phyloP scores from a whole-genome alignment of 2,113 vertebrate genomes.

The Pionites leucogaster region DNA sequence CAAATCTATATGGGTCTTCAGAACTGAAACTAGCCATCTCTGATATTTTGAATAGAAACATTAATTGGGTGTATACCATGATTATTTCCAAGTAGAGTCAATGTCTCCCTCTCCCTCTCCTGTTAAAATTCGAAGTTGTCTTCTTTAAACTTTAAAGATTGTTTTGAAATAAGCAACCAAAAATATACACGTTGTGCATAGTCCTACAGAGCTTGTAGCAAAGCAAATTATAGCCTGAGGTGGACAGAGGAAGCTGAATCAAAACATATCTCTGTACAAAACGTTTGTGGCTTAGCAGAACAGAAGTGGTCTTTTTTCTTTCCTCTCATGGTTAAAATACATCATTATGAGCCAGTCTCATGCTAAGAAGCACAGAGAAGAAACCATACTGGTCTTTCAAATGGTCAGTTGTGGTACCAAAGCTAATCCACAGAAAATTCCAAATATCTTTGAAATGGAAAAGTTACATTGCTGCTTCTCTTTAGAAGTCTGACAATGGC shows the following conservation, averaged over 20 bases:
- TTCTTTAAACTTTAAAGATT: slow-evolving; percentile 6
- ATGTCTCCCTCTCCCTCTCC: not conserved
- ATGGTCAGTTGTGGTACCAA: not conserved
- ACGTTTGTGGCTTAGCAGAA: slow-evolving; percentile 27
- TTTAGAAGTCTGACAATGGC: not conserved
- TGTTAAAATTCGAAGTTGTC: not conserved
- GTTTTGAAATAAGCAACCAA: slow-evolving; percentile 10
- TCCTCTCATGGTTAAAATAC: not conserved
- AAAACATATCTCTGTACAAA: slow-evolving; percentile 14
- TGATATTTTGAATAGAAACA: not conserved
- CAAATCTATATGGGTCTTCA: not conserved
- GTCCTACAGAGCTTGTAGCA: not conserved
- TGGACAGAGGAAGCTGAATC: not conserved
- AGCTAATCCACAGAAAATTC: slow-evolving; percentile 17
- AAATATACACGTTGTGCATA: not conserved
- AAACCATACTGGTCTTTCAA: not conserved
- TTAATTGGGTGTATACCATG: accelerated
- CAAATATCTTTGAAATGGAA: slow-evolving; percentile 29
- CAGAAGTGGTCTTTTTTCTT: slow-evolving; percentile 10
- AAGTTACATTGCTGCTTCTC: not conserved
- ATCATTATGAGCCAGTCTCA: not conserved
- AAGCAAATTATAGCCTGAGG: not conserved
- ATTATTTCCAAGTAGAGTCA: not conserved
- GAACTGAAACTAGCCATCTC: not conserved
- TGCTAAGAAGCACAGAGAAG: not conserved